Evolutionary conservation across 2,797 vertebrate species (phyloP), one percentile per base, ranked within the genome.

Genomic region (Bovichtus diacanthus): DNA sequence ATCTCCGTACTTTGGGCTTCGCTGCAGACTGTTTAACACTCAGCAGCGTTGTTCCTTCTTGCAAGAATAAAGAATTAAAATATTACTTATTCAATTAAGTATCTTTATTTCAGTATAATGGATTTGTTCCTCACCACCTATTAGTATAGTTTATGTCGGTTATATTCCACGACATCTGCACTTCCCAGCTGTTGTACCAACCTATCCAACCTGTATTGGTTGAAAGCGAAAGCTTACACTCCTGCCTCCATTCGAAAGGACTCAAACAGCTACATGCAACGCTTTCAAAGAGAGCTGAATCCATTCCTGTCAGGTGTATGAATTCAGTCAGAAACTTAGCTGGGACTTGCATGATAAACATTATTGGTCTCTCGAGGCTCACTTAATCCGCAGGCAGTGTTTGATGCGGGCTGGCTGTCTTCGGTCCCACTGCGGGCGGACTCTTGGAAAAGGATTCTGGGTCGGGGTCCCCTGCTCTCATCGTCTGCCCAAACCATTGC

Each of bases 371-470:
- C 82, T 44, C 3, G 54, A 70, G 86, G 80, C 69, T 66, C 49
- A 47, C 51, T 68, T 77, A 58, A 74, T 86, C 76, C 25, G 0
- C 39, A 39, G 60, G 43, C 78, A 16, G 66, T 58, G 75, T 90
- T 93, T 92, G 69, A 91, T 90, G 92, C 92, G 86, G 87, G 25
- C 70, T n/a, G 66, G 53, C 76, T 31, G 67, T 70, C 79, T 87
- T 85, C 83, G 78, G 76, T 79, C 50, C 56, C 13, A 3, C 51
- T 85, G 87, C 53, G 74, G 87, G 81, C 23, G 8, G 80, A 43
- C 64, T 77, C 78, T 86, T 91, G 78, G n/a, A 90, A 91, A 87
- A 78, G 71, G 51, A 69, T 78, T 80, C 23, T 83, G 88, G 85
- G 82, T 90, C 70, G 25, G 77, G 81, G 84, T 78, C 80, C 81